These are phyloP conservation scores for Gymnobelideus leadbeateri DNA, from an alignment of 2,113 vertebrate genomes.

Conservation along the genomic window DNA sequence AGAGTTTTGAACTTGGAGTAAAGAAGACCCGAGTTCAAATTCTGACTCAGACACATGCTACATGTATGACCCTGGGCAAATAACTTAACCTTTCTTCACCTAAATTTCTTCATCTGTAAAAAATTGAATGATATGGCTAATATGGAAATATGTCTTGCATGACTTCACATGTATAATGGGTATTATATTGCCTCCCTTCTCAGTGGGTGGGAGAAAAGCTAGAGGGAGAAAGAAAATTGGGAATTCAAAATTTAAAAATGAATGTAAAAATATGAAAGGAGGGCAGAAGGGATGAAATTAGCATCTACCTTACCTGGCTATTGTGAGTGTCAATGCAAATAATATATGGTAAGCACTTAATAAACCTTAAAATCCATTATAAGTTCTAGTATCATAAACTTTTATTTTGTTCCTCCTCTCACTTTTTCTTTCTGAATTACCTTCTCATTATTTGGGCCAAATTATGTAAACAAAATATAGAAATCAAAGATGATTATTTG, in stretches of 20 bases:
- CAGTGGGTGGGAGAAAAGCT: neutral
- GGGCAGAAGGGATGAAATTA: neutral
- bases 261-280: neutral
- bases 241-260: neutral
- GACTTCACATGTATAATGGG: neutral
- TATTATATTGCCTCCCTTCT: neutral
- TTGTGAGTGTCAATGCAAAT: neutral
- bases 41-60: neutral
- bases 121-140: neutral
- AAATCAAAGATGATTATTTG: neutral
- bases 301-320: neutral
- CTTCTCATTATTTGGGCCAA: neutral
- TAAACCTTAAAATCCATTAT: neutral
- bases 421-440: neutral
- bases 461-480: neutral
- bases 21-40: neutral
- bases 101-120: neutral
- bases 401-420: neutral
- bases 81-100: neutral
- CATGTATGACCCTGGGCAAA: neutral
- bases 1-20: neutral
- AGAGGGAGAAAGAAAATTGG: neutral
- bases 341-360: neutral
- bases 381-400: neutral
- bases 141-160: neutral